A percentile compares a stretch with the other conserved stretches of the same genome.
Evolutionary conservation across 1,140 invertebrate genomes (phyloP).

Genomic region (Temnothorax longispinosus): DNA sequence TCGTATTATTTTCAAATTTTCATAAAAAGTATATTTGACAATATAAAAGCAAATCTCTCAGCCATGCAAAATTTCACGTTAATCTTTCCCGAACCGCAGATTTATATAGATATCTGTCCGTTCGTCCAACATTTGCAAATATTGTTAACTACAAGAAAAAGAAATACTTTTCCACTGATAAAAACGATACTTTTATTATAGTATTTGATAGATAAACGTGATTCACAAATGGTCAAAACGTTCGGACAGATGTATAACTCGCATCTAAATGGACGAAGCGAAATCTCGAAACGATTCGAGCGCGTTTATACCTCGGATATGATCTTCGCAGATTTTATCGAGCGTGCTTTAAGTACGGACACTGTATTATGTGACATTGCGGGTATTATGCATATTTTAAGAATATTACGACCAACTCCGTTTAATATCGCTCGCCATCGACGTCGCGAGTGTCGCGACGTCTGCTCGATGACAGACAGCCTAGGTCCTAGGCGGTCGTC

Average conservation of each 20-base stretch:
- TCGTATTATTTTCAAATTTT: not conserved
- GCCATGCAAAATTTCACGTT: not conserved
- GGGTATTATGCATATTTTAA: slow-evolving; percentile 4
- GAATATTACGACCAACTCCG: slow-evolving; percentile 36
- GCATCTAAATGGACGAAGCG: not conserved
- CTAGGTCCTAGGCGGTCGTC: not conserved
- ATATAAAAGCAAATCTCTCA: not conserved
- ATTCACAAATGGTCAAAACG: not conserved
- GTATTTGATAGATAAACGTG: not conserved
- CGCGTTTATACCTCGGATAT: not conserved
- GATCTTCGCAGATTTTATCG: not conserved
- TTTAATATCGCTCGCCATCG: slow-evolving; percentile 20
- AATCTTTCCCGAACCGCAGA: not conserved
- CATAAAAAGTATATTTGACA: slow-evolving; percentile 1
- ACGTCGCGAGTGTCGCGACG: slow-evolving; percentile 27
- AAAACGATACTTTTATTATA: not conserved
- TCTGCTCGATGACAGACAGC: slow-evolving; percentile 64
- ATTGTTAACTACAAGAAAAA: not conserved
- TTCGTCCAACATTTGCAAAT: not conserved
- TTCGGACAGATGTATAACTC: not conserved
- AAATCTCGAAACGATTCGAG: not conserved
- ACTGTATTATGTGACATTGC: not conserved
- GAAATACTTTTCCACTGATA: not conserved
- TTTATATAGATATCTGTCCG: not conserved
- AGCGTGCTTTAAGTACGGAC: slow-evolving; percentile 11